Evolutionary conservation across 2,888 invertebrate genomes (phyloP), one percentile per base, ranked within the genome.

Genomic region (Hanleya hanleyi): DNA sequence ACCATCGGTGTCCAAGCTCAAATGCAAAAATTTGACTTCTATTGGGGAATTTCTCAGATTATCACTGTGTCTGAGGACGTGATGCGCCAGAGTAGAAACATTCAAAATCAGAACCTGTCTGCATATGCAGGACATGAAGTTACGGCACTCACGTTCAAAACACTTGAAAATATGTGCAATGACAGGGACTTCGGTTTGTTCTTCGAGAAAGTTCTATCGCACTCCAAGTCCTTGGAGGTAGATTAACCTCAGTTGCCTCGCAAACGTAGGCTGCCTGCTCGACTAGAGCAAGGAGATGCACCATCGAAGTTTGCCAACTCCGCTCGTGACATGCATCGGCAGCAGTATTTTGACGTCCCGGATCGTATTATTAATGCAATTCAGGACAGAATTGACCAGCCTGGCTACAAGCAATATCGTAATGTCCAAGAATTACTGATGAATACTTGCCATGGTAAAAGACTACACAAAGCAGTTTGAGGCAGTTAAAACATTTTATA

Each of bases 11-110:
- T 62, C 32, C n/a, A 12, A 3, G 6, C 38, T 41, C 22, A 49
- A 32, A 62, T 65, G 72, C 18, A 32, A n/a, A 68, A 33, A 22
- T 72, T 72, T 47, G 67, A 68, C 22, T 68, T 72, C 38, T 68
- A 68, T 29, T 72, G 18, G 18, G 67, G 67, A 29, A 12, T 36
- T n/a, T 26, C 29, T n/a, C 57, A n/a, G n/a, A n/a, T n/a, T n/a
- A n/a, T n/a, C n/a, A n/a, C n/a, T n/a, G 12, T 72, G 32, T n/a
- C 41, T 18, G 26, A 26, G 5, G 9, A 12, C 22, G 15, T 72
- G 29, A 41, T 72, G 6, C 29, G 29, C 22, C 41, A 61, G 18
- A 61, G 41, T 33, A 61, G 57, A 33, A 68, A 67, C n/a, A 22
- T 72, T 32, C 68, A 68, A 47, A 38, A 26, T 38, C 33, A 32